Conservation (phyloP, 2,797 vertebrate genomes). For the Sciaenops ocellatus region DNA sequence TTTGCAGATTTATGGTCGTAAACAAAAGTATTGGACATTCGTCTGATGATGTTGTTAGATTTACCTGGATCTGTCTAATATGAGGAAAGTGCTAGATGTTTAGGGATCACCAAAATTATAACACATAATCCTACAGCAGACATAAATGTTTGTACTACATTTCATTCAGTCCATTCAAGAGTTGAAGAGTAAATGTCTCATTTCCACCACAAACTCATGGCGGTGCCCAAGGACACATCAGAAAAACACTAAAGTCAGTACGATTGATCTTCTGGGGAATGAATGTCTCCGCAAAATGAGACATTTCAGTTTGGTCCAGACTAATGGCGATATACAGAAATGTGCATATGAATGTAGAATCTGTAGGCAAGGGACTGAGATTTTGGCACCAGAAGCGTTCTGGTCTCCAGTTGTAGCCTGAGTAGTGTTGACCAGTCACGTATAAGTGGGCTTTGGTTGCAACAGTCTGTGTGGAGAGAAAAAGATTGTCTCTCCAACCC, state of each 20-base stretch:
- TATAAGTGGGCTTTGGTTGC: too few species aligned
- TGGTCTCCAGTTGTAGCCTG: too few species aligned
- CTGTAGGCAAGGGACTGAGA: too few species aligned
- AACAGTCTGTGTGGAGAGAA: too few species aligned
- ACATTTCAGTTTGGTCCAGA: background rate
- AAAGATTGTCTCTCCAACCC: too few species aligned
- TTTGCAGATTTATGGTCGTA: background rate
- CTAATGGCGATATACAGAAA: background rate
- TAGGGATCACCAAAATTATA: too few species aligned
- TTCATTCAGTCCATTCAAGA: background rate
- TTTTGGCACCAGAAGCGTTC: too few species aligned
- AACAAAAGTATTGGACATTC: background rate
- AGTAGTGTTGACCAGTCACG: too few species aligned
- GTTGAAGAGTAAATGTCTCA: background rate
- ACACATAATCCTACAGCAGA: background rate
- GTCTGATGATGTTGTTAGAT: background rate
- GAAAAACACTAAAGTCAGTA: background rate
- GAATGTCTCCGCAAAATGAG: background rate
- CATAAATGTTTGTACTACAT: background rate
- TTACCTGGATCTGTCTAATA: too few species aligned
- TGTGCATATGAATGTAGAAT: too few species aligned
- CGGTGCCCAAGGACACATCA: background rate
- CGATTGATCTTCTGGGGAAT: background rate
- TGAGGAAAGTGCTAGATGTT: background rate
- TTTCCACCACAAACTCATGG: background rate